These are phyloP conservation scores for Laupala kohalensis DNA, from an alignment of 1,140 invertebrate genomes.

Conservation along the genomic window DNA sequence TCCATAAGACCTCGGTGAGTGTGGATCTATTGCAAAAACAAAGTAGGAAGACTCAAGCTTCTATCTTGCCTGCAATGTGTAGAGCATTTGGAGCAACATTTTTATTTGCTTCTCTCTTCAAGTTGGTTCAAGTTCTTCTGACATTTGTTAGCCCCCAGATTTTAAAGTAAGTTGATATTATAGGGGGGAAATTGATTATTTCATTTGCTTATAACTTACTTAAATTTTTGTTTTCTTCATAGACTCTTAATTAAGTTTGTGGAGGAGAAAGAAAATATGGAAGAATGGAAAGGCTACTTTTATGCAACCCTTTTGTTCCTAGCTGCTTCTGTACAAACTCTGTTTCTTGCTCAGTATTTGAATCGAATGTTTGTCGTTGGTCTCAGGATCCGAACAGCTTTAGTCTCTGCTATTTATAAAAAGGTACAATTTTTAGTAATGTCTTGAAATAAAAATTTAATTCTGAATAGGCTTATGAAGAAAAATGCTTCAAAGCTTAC, in stretches of 20 bases:
- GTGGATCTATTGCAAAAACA: slow-evolving; percentile 53
- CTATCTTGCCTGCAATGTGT: slow-evolving; percentile 59
- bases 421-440: too few relatives aligned
- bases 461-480: too few relatives aligned
- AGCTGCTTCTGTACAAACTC: slow-evolving; percentile 69
- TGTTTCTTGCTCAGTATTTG: slow-evolving; percentile 81
- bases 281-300: slow-evolving; percentile 74
- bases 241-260: too few relatives aligned
- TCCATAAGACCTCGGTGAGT: slow-evolving; percentile 50
- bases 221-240: too few relatives aligned
- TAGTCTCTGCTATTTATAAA: slow-evolving; percentile 87
- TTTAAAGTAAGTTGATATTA: slow-evolving; percentile 36
- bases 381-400: slow-evolving; percentile 75
- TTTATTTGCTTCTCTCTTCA: slow-evolving; percentile 62
- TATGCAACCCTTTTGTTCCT: slow-evolving; percentile 66
- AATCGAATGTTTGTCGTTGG: slow-evolving; percentile 83
- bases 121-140: slow-evolving; percentile 71
- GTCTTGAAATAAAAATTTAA: too few relatives aligned
- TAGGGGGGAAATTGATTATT: too few relatives aligned
- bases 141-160: slow-evolving; percentile 80
- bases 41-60: slow-evolving; percentile 45
- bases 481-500: too few relatives aligned
- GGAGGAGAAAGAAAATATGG: slow-evolving; percentile 42
- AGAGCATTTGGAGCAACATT: slow-evolving; percentile 75
- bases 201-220: too few relatives aligned